Conservation (phyloP, 2,113 vertebrate genomes). For the Cyrtonyx montezumae region DNA sequence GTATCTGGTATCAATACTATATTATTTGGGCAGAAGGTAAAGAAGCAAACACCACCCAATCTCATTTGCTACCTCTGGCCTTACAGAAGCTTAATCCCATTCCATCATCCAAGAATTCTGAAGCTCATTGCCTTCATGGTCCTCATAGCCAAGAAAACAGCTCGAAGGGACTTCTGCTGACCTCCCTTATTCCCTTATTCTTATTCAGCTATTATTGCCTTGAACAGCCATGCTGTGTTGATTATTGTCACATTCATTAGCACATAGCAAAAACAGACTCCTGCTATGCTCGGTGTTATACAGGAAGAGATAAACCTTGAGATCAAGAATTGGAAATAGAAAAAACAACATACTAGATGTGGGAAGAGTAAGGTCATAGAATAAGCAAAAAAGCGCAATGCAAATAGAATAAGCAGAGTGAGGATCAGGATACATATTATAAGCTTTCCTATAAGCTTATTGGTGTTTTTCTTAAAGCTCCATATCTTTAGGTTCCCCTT, state of each 20-base stretch:
- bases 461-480: background rate
- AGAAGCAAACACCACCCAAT: background rate
- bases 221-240: background rate
- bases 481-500: background rate
- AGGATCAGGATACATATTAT: background rate
- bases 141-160: background rate
- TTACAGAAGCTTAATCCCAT: background rate
- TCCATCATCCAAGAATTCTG: background rate
- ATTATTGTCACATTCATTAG: background rate
- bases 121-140: background rate
- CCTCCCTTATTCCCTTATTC: background rate
- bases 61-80: background rate
- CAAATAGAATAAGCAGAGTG: background rate
- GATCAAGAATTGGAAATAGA: background rate
- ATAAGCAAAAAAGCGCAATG: fast-evolving
- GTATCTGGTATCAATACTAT: background rate
- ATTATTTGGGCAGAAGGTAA: background rate
- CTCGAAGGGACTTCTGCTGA: background rate
- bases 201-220: background rate
- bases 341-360: background rate
- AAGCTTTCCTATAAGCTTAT: background rate
- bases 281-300: background rate
- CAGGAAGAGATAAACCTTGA: background rate
- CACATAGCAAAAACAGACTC: background rate
- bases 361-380: background rate